Percentiles rank a stretch among this genome's conserved stretches.
Conservation (phyloP, 64 coral and sea anemone species). For the Actinia equina region DNA sequence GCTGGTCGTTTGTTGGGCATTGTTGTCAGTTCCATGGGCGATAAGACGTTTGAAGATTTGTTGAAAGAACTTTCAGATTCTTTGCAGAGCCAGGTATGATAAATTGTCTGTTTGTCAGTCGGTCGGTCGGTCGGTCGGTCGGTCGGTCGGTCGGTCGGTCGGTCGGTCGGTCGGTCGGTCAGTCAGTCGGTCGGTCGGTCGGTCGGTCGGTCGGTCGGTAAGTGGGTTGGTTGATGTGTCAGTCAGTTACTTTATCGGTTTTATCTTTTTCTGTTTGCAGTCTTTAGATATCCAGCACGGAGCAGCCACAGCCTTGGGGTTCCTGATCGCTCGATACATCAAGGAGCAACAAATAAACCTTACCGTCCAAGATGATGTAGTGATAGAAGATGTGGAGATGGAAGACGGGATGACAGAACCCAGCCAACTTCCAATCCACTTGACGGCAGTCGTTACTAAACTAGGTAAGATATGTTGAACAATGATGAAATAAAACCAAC, state of each 20-base stretch:
- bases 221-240: background rate
- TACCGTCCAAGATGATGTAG: background rate
- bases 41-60: conserved; percentile 40
- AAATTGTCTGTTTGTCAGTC: background rate
- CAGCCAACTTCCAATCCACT: conserved; percentile 7
- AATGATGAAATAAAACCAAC: background rate
- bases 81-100: background rate
- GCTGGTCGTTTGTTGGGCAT: conserved; percentile 78
- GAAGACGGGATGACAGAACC: background rate
- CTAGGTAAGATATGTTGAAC: conserved; percentile 24
- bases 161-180: background rate
- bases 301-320: conserved; percentile 68
- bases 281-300: conserved; percentile 81
- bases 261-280: conserved; percentile 32
- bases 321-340: conserved; percentile 72
- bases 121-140: background rate
- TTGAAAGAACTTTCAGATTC: conserved; percentile 26
- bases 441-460: conserved; percentile 38
- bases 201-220: background rate
- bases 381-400: conserved; percentile 81
- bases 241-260: background rate
- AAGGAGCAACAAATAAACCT: conserved; percentile 27
- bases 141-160: background rate
- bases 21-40: conserved; percentile 57
- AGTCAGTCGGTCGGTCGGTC: background rate